Conservation (phyloP, 2,888 invertebrate genomes). For the Scaptomyza tumidula region DNA sequence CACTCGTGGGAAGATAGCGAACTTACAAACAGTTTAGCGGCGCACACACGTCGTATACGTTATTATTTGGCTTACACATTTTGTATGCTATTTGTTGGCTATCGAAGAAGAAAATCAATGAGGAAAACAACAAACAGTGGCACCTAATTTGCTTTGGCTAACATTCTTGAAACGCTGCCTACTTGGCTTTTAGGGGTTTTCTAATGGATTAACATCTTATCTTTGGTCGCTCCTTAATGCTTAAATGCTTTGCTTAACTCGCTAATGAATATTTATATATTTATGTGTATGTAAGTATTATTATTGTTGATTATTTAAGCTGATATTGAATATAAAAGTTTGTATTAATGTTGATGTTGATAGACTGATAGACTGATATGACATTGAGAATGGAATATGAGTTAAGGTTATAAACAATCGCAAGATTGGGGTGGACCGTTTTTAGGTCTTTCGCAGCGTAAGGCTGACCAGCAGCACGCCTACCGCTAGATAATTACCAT, state of each 20-base stretch:
- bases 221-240: slow-evolving; percentile 45
- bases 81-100: slow-evolving; percentile 55
- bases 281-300: too few species aligned
- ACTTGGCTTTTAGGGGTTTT: slow-evolving; percentile 54
- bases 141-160: slow-evolving; percentile 60
- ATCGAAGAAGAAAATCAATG: slow-evolving; percentile 53
- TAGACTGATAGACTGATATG: slow-evolving; percentile 14
- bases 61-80: slow-evolving; percentile 71
- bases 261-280: slow-evolving; percentile 21
- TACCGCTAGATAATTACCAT: slow-evolving; percentile 83
- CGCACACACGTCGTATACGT: slow-evolving; percentile 71
- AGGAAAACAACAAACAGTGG: slow-evolving; percentile 40
- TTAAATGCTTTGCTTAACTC: slow-evolving; percentile 14
- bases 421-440: neutral
- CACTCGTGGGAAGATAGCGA: slow-evolving; percentile 47
- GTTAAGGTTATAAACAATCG: neutral
- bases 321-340: slow-evolving; percentile 19
- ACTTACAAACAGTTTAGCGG: slow-evolving; percentile 70
- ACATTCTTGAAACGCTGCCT: slow-evolving; percentile 61
- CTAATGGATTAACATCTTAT: slow-evolving; percentile 31
- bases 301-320: too few species aligned
- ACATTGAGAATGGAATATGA: slow-evolving; percentile 36
- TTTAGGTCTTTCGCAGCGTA: slow-evolving; percentile 76
- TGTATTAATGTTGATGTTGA: slow-evolving; percentile 27
- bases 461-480: slow-evolving; percentile 82